Evolutionary conservation across 2,113 vertebrate species (phyloP), one percentile per base, ranked within the genome.

Genomic region (Takifugu bimaculatus): DNA sequence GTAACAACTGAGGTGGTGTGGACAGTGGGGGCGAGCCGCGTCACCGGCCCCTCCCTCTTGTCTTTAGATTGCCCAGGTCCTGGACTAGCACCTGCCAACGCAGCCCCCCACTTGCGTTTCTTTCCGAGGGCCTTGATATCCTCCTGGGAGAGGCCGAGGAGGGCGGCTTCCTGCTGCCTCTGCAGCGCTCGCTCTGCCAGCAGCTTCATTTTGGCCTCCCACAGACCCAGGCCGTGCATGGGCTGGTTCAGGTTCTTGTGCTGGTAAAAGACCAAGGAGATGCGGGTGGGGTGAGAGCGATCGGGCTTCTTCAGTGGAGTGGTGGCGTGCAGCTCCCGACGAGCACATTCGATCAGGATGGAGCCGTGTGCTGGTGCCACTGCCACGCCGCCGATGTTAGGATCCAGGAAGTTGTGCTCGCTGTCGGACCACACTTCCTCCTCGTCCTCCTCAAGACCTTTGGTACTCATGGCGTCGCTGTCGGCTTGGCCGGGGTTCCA

Each of bases 171-270:
- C 85, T 97, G 94, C 68, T 97, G 95, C 80, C 93, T 87, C 5
- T 91, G 91, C 13, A 93, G 86, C 0, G 96, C 94, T 71, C 94
- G 85, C 79, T 99, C 96, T 0, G 95, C 96, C 86, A 98, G 81
- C 83, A 95, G 88, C 88, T 99, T 98, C 95, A 99, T 93, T 90
- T 99, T 99, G 81, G 95, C 93, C 85, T 99, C 96, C 97, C 97
- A 99, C 39, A 98, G 88, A 52, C 94, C 95, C 87, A 96, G 88
- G 76, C 97, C 97, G 0, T 99, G 97, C 71, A 92, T 90, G 78
- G 97, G 95, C 89, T 98, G 96, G 88, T 97, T 98, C 81, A 99
- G 91, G 91, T 98, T 99, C 91, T 99, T 99, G 92, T 99, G 97
- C 93, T 99, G 97, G 93, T 99, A 99, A 88, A 99, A 99, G 65